Evolutionary conservation across 1,140 invertebrate species (phyloP).

Genomic region (Dreissena polymorpha): DNA sequence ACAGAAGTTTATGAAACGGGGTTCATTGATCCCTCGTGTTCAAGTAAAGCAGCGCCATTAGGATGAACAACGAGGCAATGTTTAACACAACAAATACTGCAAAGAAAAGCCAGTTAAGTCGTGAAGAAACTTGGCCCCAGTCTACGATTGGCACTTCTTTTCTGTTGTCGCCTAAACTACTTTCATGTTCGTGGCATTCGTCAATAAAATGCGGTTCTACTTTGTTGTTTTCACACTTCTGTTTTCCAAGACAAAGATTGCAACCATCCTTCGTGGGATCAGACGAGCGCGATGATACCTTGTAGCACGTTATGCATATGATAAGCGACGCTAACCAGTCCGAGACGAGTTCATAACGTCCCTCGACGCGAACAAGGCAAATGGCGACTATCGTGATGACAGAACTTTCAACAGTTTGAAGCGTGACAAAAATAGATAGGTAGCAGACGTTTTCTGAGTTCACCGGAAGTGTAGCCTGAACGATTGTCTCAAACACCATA

Average conservation of each 20-base stretch:
- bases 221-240: not conserved
- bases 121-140: not conserved
- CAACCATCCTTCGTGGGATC: not conserved
- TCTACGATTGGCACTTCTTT: not conserved
- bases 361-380: not conserved
- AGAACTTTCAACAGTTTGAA: not conserved
- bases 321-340: not conserved
- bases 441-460: slow-evolving; percentile 9
- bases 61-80: not conserved
- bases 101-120: not conserved
- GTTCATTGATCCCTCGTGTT: no score
- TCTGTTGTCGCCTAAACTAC: not conserved
- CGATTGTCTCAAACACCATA: slow-evolving; percentile 9
- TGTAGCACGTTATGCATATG: not conserved
- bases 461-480: not conserved
- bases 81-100: not conserved
- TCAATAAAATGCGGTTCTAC: not conserved
- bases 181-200: not conserved
- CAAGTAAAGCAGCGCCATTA: no score
- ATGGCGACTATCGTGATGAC: not conserved
- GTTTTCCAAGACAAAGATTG: not conserved
- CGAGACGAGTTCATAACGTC: not conserved
- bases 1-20: no score
- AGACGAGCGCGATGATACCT: not conserved
- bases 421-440: not conserved